A percentile compares a stretch with the other conserved stretches of the same genome.
Conservation (phyloP, 2,113 vertebrate genomes). For the Mastomys coucha region DNA sequence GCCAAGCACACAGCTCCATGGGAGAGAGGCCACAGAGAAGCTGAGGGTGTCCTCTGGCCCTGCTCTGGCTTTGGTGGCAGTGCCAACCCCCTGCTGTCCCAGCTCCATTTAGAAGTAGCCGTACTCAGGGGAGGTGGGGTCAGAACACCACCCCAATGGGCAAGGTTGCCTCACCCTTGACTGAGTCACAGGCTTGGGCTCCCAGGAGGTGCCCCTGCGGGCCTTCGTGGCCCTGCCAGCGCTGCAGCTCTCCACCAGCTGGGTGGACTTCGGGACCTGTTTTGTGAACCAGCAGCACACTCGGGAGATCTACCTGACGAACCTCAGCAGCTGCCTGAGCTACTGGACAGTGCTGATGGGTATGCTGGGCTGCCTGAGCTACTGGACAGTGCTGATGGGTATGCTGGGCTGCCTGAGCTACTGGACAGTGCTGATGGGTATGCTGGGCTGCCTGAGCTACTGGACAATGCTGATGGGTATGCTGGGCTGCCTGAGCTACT, state of each 20-base stretch:
- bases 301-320: slow-evolving; percentile 87
- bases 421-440: slow-evolving; percentile 91
- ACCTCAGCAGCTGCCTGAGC: slow-evolving; percentile 88
- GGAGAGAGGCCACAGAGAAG: not conserved
- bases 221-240: slow-evolving; percentile 88
- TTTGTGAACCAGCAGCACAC: slow-evolving; percentile 86
- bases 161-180: not conserved
- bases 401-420: slow-evolving; percentile 88
- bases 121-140: not conserved
- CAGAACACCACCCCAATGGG: not conserved
- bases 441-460: slow-evolving; percentile 88
- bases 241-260: slow-evolving; percentile 88
- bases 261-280: slow-evolving; percentile 91
- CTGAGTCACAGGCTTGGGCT: not conserved
- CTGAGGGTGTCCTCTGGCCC: accelerated
- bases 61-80: not conserved
- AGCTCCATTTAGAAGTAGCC: not conserved
- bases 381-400: slow-evolving; percentile 91
- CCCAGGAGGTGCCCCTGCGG: slow-evolving; percentile 90
- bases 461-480: slow-evolving; percentile 91
- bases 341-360: slow-evolving; percentile 91
- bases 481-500: slow-evolving; percentile 90
- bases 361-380: slow-evolving; percentile 86
- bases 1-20: not conserved
- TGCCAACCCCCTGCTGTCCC: not conserved